Conservation (phyloP, 2,113 vertebrate species). For the Callionymus lyra region DNA sequence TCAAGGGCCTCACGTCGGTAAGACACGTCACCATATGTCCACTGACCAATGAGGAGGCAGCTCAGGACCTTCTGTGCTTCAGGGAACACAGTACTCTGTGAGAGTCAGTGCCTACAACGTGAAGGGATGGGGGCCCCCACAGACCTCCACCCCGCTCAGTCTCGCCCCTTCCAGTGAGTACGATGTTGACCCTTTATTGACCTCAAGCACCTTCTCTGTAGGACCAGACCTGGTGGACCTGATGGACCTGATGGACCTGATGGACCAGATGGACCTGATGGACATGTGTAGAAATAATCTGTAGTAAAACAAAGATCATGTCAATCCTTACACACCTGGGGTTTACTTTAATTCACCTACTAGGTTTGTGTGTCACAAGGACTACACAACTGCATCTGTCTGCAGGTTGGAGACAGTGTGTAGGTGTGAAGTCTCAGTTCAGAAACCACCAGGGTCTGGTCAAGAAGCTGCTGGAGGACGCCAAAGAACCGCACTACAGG, state of each 20-base stretch:
- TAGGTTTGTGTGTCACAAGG: too few species aligned
- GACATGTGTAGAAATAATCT: too few species aligned
- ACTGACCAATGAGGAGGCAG: constrained; percentile 14
- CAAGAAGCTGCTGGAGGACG: constrained; percentile 59
- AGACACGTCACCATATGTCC: constrained; percentile 21
- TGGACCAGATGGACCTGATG: too few species aligned
- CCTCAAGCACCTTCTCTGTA: too few species aligned
- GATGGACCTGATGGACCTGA: too few species aligned
- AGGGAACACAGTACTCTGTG: constrained; percentile 66
- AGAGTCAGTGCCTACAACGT: constrained; percentile 65
- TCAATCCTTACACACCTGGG: too few species aligned
- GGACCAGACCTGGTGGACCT: too few species aligned
- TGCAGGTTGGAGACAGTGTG: constrained; percentile 66
- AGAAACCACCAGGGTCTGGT: constrained; percentile 47
- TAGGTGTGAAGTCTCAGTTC: constrained; percentile 50
- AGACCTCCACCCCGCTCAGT: constrained; percentile 55
- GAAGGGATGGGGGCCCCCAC: constrained; percentile 66
- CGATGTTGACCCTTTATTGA: constrained; percentile 10
- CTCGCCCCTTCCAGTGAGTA: constrained; percentile 71
- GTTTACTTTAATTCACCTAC: too few species aligned
- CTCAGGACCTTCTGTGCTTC: constrained; percentile 31
- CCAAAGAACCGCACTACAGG: constrained; percentile 50
- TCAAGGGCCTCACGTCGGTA: constrained; percentile 57
- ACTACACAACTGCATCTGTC: constrained; percentile 5
- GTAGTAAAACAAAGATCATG: too few species aligned